Base-by-base conservation (phyloP, 2,797 vertebrate species). In the Steatocranus sp. region DNA sequence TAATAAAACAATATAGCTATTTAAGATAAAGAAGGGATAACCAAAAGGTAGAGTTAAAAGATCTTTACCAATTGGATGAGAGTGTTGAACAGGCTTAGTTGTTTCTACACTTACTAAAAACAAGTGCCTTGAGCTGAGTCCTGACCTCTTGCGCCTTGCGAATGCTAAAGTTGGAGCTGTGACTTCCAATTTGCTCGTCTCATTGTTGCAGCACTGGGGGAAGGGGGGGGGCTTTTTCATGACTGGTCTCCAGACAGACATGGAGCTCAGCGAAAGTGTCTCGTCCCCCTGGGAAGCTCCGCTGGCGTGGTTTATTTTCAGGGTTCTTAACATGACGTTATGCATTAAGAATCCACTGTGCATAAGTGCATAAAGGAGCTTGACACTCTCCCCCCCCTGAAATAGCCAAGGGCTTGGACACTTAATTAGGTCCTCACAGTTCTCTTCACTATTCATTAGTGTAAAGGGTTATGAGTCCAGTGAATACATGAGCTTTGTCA, bases 401-500 rank as follows among this genome's bases (percentile, higher is more conserved):
- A 78, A 88, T 58, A 70, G 91, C 94, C 90, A 53, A 73, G 23
- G 89, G 93, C 90, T 82, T 84, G 85, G 91, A 90, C 89, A 90
- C 89, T 92, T 93, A 94, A 94, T 94, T 93, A 93, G 87, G 84
- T 93, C 87, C 83, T 94, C 89, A 91, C 88, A 93, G 85, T 84
- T 93, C 83, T 80, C 61, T 78, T 94, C 90, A 91, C 79, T 91
- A 84, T 80, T 86, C 81, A 92, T 93, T 91, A 85, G 92, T 86
- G 86, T 91, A 84, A 89, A 81, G 61, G 51, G 85, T 87, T 75
- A 81, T 8, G 54, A 86, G 61, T 77, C 38, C 10, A 81, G 34
- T 78, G 56, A 80, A 76, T 8, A 38, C 61, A 84, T 83, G 77
- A 80, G 86, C 63, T 83, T 77, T 83, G 79, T 83, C 80, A 75